A percentile compares a stretch with the other conserved stretches of the same genome.
Evolutionary conservation across 2,888 invertebrate genomes (phyloP).

Genomic region (Heliconius charithonia): DNA sequence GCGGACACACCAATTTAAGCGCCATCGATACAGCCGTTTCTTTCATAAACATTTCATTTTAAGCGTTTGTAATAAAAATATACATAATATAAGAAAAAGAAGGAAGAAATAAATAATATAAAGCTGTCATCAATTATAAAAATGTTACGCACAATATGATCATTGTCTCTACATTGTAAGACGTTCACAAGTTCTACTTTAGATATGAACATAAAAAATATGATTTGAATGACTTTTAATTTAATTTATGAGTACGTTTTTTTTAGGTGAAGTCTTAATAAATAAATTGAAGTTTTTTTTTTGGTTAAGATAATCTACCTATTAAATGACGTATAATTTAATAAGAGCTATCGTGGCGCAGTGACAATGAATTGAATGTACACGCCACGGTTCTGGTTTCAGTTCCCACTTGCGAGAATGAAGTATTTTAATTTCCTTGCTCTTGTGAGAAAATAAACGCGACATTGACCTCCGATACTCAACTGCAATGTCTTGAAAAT

Average conservation of each 20-base stretch:
- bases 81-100: conserved; percentile 8
- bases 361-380: not conserved
- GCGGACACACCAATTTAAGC: conserved; percentile 34
- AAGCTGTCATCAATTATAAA: conserved; percentile 32
- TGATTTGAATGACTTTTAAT: not conserved
- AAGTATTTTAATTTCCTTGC: not conserved
- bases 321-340: not conserved
- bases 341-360: not conserved
- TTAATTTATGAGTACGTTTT: not conserved
- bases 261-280: not conserved
- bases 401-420: not conserved
- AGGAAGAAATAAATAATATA: conserved; percentile 38
- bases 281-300: not conserved
- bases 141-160: conserved; percentile 35
- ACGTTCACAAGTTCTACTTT: conserved; percentile 12
- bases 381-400: not conserved
- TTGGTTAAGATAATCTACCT: not conserved
- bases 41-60: conserved; percentile 38
- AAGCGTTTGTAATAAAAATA: conserved; percentile 30
- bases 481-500: not conserved
- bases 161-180: conserved; percentile 42
- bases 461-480: not conserved
- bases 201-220: conserved; percentile 9
- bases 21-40: conserved; percentile 40
- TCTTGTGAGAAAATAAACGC: not conserved